A percentile compares a stretch with the other conserved stretches of the same genome.
These are phyloP conservation scores for Lepidurus packardi DNA, from an alignment of 1,140 invertebrate genomes.

Conservation along the genomic window DNA sequence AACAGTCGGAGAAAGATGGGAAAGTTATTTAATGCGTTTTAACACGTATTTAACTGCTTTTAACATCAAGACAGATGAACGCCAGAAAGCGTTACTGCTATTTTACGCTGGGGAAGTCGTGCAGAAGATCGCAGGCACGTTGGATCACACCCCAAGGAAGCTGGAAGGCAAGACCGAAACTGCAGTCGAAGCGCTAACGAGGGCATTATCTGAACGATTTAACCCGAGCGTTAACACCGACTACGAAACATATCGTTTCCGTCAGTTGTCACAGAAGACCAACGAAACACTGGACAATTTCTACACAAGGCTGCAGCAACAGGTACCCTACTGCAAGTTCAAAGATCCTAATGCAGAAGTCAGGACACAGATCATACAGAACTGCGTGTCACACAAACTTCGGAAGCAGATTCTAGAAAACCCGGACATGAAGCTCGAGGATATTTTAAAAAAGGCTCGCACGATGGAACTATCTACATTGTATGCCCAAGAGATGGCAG, in stretches of 20 bases:
- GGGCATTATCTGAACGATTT: background rate
- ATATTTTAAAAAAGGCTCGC: background rate
- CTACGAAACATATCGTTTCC: constrained; percentile 24
- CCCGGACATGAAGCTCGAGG: constrained; percentile 24
- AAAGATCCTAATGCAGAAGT: background rate
- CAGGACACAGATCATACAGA: constrained; percentile 16
- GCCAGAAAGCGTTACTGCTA: background rate
- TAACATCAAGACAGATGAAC: background rate
- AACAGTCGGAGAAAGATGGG: background rate
- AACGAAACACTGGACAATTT: constrained; percentile 26
- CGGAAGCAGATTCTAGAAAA: constrained; percentile 24
- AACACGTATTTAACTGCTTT: background rate
- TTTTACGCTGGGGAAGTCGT: background rate
- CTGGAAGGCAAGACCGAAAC: background rate
- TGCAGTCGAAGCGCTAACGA: background rate
- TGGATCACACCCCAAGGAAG: background rate
- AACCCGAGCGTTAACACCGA: constrained; percentile 26
- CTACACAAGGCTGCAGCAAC: constrained; percentile 19
- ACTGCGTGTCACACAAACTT: constrained; percentile 20
- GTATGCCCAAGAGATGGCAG: constrained; percentile 9
- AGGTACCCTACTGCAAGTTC: background rate
- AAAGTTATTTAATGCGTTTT: background rate
- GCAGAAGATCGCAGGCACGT: background rate
- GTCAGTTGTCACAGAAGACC: background rate
- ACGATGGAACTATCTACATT: background rate